Base-by-base conservation (phyloP, 2,113 vertebrate species). In the Lepisosteus oculatus region DNA sequence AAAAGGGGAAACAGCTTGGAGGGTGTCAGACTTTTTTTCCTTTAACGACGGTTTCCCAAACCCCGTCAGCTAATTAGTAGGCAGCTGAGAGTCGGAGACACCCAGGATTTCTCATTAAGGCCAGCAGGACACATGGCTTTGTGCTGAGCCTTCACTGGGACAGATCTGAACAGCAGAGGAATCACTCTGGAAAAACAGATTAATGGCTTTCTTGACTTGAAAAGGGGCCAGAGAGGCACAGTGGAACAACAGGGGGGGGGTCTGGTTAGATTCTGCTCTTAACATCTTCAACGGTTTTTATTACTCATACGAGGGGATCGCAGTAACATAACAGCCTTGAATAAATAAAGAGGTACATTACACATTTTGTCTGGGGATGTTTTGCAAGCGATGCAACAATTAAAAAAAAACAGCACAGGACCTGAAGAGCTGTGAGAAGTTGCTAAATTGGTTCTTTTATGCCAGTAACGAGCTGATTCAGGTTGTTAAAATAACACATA, bases 261-360 rank as follows among this genome's bases (percentile, higher is more conserved):
- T 29, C 29, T 29, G 71, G 14, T 54, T 61, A n/a, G n/a, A 55
- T 71, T 72, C 74, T 42, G 71, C 67, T 76, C 68, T 17, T 56
- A 76, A 79, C 84, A 87, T 68, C 43, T 87, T 83, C 85, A 81
- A 84, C 66, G 82, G 72, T 88, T 87, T 29, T 29, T 29, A 29
- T 29, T 29, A 29, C 29, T 29, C 29, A 29, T 29, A 29, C 29
- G 29, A 29, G 29, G 29, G 29, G 29, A 29, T 29, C 29, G 2
- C 29, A 29, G 29, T 29, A 29, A 29, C 29, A 29, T 29, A 29
- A 29, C 29, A 29, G 29, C 29, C 29, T 29, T 29, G 29, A 29
- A 29, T 29, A 29, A 29, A 29, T 29, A 29, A 29, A 29, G 0
- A 29, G 29, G 29, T 29, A 29, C 29, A 17, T 17, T 17, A 17